Evolutionary conservation across 2,113 vertebrate species (phyloP), one percentile per base, ranked within the genome.

Genomic region (Symphodus melops): DNA sequence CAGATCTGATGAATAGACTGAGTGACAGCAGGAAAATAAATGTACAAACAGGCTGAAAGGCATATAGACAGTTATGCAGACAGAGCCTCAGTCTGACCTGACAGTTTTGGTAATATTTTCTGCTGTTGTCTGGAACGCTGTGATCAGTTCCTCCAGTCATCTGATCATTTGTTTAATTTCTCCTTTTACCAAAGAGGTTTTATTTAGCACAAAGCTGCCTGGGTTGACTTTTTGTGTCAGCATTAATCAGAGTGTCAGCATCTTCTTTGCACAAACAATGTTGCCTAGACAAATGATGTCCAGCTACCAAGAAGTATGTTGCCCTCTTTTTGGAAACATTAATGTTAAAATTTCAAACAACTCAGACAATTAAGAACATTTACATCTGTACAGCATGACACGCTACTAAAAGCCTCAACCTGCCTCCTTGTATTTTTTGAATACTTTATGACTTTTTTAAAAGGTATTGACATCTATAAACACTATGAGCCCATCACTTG

Each of bases 1-100:
- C 53, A 41, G 57, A 54, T 56, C 81, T 61, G 82, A 84, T 89
- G 88, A 85, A 90, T 80, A 66, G 85, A 77, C 62, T 69, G 68
- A 82, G 73, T 73, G 79, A 65, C 74, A 46, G 80, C 71, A 64
- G 52, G 21, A 58, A 83, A 85, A 63, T n/a, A 73, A 52, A 79
- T 60, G 60, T 5, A 77, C 58, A 77, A 75, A 85, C 61, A 64
- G 52, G 55, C 69, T 13, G 60, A 81, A 42, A 70, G 58, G 28
- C 28, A 21, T 3, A n/a, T 55, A 62, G 61, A 36, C 68, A 49
- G 67, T 69, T 68, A 9, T 16, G 19, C 66, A 63, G 79, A 51
- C 57, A 49, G 51, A 36, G 17, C 69, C 62, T 48, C 9, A 13
- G 71, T 36, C 56, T 70, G 67, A 76, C 5, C 5, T 46, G 73